Percentiles rank a stretch among this genome's conserved stretches.
Evolutionary conservation across 2,888 invertebrate genomes (phyloP).

Genomic region (Agriopis leucophaearia): DNA sequence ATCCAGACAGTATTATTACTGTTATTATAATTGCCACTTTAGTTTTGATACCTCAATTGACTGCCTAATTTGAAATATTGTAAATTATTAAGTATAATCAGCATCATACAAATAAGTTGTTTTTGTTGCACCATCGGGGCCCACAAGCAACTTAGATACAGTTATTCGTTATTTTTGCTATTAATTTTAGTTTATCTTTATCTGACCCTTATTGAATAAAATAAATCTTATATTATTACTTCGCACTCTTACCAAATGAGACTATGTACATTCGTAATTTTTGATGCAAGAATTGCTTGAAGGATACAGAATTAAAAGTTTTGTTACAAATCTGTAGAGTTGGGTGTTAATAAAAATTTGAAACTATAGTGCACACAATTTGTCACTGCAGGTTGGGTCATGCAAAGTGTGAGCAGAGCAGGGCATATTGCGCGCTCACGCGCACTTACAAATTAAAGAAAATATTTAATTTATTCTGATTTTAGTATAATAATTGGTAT

Average conservation of each 20-base stretch:
- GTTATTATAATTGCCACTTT: background rate
- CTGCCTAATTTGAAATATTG: conserved; percentile 10
- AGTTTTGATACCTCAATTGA: conserved; percentile 9
- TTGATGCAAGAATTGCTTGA: background rate
- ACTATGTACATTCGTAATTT: background rate
- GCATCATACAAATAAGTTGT: background rate
- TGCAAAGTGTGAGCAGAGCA: no score
- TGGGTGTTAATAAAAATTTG: background rate
- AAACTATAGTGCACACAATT: background rate
- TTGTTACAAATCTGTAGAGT: background rate
- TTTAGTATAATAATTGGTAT: no score
- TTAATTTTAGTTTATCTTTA: background rate
- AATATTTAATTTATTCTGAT: no score
- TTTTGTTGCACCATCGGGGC: background rate
- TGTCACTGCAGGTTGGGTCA: no score
- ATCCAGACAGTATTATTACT: conserved; percentile 1
- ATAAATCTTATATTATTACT: background rate
- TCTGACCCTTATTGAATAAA: background rate
- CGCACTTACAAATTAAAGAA: no score
- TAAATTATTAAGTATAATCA: no score
- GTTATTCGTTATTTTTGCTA: background rate
- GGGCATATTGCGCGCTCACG: no score
- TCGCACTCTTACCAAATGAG: background rate
- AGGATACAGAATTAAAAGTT: background rate
- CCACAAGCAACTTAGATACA: background rate